phyloP scores from a whole-genome alignment of 1,140 invertebrate species.

The Drosophila leontia region DNA sequence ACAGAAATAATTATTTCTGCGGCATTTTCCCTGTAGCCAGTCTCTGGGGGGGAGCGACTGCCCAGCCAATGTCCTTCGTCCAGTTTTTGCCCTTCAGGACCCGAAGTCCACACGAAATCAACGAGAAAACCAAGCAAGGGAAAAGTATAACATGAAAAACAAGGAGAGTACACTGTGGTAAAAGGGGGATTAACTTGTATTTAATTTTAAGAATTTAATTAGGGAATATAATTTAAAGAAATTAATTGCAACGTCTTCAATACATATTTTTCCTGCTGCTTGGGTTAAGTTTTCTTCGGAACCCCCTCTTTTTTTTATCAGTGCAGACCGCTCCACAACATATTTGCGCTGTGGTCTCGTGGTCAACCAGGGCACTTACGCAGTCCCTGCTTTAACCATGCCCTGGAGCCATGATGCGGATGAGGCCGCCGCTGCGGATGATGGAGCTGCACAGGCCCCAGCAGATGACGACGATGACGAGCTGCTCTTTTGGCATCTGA shows the following conservation, averaged over 20 bases:
- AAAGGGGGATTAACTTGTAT: background rate
- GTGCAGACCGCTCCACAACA: slow-evolving; percentile 29
- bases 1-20: slow-evolving; percentile 81
- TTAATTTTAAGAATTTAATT: too few species aligned
- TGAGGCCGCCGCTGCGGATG: slow-evolving; percentile 37
- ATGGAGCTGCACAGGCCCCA: slow-evolving; percentile 29
- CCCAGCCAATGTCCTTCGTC: slow-evolving; percentile 39
- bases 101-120: slow-evolving; percentile 51
- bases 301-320: background rate
- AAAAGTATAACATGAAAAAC: slow-evolving; percentile 13
- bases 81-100: slow-evolving; percentile 59
- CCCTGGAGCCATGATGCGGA: slow-evolving; percentile 53
- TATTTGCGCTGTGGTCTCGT: slow-evolving; percentile 67
- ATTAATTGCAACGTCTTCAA: background rate
- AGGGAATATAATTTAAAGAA: background rate
- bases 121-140: slow-evolving; percentile 4
- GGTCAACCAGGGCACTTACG: slow-evolving; percentile 77
- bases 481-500: slow-evolving; percentile 63
- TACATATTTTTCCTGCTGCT: background rate
- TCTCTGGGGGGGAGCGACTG: slow-evolving; percentile 55
- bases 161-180: background rate
- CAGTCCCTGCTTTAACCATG: slow-evolving; percentile 51
- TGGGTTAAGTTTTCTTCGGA: too few species aligned
- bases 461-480: slow-evolving; percentile 44
- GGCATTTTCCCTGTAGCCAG: slow-evolving; percentile 58